Percentiles rank a stretch among this genome's conserved stretches.
These are phyloP conservation scores for Lobophora halterata DNA, from an alignment of 2,888 invertebrate genomes.

Conservation along the genomic window DNA sequence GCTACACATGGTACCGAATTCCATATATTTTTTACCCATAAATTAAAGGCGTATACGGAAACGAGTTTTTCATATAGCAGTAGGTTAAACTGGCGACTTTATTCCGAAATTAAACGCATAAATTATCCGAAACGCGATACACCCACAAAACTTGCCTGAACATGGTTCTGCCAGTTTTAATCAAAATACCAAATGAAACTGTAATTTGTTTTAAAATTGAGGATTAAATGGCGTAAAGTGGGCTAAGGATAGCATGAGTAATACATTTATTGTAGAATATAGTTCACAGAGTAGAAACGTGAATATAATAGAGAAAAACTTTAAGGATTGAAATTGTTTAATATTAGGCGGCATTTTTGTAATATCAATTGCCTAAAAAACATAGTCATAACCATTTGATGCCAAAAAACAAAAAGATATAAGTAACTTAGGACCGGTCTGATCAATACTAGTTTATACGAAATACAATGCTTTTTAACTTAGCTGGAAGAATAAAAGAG, in stretches of 20 bases:
- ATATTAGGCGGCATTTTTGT: too few relatives aligned
- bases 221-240: constrained; percentile 11
- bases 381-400: too few relatives aligned
- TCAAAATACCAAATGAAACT: constrained; percentile 23
- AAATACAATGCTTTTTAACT: too few relatives aligned
- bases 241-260: constrained; percentile 12
- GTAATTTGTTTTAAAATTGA: constrained; percentile 15
- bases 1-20: constrained; percentile 50
- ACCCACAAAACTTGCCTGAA: constrained; percentile 32
- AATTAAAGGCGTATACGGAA: constrained; percentile 63
- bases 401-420: too few relatives aligned
- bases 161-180: constrained; percentile 23
- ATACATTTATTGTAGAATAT: constrained; percentile 5
- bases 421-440: too few relatives aligned
- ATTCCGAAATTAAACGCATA: constrained; percentile 76
- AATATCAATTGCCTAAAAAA: too few relatives aligned
- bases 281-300: not conserved
- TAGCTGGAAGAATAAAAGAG: too few relatives aligned
- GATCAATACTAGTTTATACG: too few relatives aligned
- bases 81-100: constrained; percentile 63
- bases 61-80: constrained; percentile 71
- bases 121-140: constrained; percentile 51
- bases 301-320: too few relatives aligned
- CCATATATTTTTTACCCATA: constrained; percentile 69
- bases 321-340: too few relatives aligned